These are phyloP conservation scores for Celastrina argiolus DNA, from an alignment of 2,888 invertebrate genomes.

Conservation along the genomic window DNA sequence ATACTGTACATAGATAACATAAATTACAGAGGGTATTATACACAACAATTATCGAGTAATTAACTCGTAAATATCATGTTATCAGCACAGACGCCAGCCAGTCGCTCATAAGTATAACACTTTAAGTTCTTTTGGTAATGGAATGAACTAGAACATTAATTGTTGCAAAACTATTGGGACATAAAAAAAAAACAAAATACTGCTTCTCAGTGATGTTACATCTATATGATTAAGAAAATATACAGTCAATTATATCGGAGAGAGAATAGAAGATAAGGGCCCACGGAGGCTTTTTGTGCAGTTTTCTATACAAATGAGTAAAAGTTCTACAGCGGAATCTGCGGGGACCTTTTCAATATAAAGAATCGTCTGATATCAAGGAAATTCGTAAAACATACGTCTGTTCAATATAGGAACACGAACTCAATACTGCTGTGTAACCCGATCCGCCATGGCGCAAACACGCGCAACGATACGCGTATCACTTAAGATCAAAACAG, in stretches of 20 bases:
- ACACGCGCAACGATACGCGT: slow-evolving; percentile 2
- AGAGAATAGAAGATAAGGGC: too few relatives aligned
- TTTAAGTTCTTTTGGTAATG: not conserved
- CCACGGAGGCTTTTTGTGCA: too few relatives aligned
- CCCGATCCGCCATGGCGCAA: not conserved
- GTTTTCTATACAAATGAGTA: too few relatives aligned
- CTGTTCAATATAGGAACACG: slow-evolving; percentile 5
- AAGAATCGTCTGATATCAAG: not conserved
- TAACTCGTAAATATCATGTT: not conserved
- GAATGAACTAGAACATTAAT: not conserved
- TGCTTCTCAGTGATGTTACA: too few relatives aligned
- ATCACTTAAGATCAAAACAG: slow-evolving; percentile 1
- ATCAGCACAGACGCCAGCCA: not conserved
- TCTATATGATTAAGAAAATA: too few relatives aligned
- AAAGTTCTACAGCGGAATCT: not conserved
- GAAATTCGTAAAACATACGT: not conserved
- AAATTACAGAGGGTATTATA: not conserved
- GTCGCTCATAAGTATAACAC: not conserved
- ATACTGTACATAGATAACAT: not conserved
- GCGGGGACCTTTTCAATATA: not conserved
- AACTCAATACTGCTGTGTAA: slow-evolving; percentile 15
- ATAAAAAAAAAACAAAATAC: too few relatives aligned
- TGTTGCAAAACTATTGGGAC: too few relatives aligned
- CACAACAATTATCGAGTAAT: slow-evolving; percentile 1
- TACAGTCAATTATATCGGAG: too few relatives aligned